Conservation (phyloP, 2,113 vertebrate genomes). For the Cairina moschata region DNA sequence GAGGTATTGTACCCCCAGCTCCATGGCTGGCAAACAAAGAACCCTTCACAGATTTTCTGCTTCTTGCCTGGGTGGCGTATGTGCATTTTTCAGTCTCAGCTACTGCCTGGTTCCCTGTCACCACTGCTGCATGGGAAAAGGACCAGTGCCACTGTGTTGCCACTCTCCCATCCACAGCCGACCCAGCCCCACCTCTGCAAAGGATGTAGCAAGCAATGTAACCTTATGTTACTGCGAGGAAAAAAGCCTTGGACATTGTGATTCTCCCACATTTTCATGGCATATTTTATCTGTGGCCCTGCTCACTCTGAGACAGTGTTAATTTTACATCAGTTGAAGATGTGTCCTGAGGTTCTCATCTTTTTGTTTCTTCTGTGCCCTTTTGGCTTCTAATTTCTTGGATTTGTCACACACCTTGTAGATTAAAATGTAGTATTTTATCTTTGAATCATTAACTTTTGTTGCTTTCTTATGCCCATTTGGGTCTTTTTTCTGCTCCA, state of each 20-base stretch:
- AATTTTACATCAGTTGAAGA: not conserved
- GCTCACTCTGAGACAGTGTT: fast-evolving
- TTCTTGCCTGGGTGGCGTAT: fast-evolving
- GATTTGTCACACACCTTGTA: slow-evolving; percentile 44
- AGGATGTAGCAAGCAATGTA: not conserved
- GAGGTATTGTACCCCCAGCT: fast-evolving
- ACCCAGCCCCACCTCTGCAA: not conserved
- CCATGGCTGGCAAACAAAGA: fast-evolving
- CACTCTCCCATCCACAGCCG: not conserved
- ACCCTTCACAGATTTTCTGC: fast-evolving
- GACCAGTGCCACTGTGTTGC: not conserved
- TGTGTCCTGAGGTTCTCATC: not conserved
- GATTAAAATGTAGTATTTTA: slow-evolving; percentile 70
- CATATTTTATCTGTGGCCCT: not conserved
- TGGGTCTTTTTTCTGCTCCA: slow-evolving; percentile 62
- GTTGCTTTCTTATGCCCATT: slow-evolving; percentile 50
- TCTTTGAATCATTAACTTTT: slow-evolving; percentile 73
- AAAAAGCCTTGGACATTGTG: not conserved
- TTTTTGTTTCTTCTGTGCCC: not conserved
- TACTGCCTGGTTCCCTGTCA: no score
- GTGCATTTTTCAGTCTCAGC: fast-evolving
- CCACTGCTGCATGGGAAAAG: not conserved
- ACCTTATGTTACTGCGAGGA: no score
- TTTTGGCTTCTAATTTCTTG: slow-evolving; percentile 34
- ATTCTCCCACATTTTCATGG: not conserved